Evolutionary conservation across 1,140 invertebrate genomes (phyloP), one percentile per base, ranked within the genome.

Genomic region (Platyura marginata): DNA sequence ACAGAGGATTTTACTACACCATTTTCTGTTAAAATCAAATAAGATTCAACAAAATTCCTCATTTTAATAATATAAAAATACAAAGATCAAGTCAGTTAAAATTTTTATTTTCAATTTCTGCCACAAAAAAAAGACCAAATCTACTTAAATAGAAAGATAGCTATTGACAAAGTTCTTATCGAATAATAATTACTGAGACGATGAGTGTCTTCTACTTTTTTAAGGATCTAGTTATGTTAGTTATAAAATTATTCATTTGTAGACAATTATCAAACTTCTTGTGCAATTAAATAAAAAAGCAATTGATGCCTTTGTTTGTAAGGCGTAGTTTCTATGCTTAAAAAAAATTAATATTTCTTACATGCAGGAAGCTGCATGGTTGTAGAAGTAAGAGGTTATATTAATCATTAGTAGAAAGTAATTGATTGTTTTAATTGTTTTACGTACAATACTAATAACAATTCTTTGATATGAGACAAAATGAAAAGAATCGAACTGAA

Each of bases 1-100:
- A 64, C 53, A 32, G 79, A 71, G 44, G 74, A 75, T 57, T 78
- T 79, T 39, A 97, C 84, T 38, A 97, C 84, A 33, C 77, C 74
- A 70, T 91, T 82, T 32, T 65, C 91, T 96, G 55, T 22, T 72
- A 73, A 52, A 49, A 58, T 48, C 45, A 48, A 49, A 49, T 20
- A 40, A 43, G 42, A 40, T 33, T 44, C 18, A 47, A 51, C 15
- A 44, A 16, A 5, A 43, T 32, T 47, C 33, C 15, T 34, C 9
- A 43, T 41, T 41, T 47, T 41, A 21, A 44, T 40, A 46, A 20
- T 23, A 44, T 36, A n/a, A 25, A 29, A 23, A 29, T 39, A 21
- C 43, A 39, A 13, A 3, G 4, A 43, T 18, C n/a, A 42, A n/a
- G 9, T n/a, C 40, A 25, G 20, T 23, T 8, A 22, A 4, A 20